Evolutionary conservation across 2,113 vertebrate species (phyloP), one percentile per base, ranked within the genome.

Genomic region (Otis tarda): DNA sequence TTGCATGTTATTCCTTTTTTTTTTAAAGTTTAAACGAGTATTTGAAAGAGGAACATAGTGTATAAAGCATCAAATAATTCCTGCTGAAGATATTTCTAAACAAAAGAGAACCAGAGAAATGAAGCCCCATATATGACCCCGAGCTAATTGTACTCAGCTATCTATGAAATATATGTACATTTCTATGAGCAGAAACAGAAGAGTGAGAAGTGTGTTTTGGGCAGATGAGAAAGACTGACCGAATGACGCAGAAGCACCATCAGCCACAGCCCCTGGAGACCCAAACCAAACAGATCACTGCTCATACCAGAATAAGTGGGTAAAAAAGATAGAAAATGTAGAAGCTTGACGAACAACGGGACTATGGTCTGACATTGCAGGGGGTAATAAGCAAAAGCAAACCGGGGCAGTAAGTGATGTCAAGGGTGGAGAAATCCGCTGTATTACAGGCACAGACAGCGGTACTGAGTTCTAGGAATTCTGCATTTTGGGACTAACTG

Each of bases 291-390:
- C 12, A 89, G 23, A 83, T 52, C 43, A 25, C 22, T 52, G 56
- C 12, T 63, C 13, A 6, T 25, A 23, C 5, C 12, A 71, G 45
- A 77, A 67, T 25, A 3, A 45, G 70, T 17, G 65, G 64, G 22
- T 59, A 93, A 82, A 81, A 2, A 81, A n/a, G 10, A 25, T 7
- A 81, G 50, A 84, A 94, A 78, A 84, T 3, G 9, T 16, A 89
- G 53, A 87, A 74, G 24, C 37, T 49, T 7, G 7, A 61, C 3
- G 10, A 87, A 70, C 21, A 59, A 56, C n/a, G 67, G 24, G 35
- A 30, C 68, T 57, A 6, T 0, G 1, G 24, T 47, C n/a, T 63
- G 50, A 65, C 37, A 65, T 7, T 19, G 25, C 3, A 3, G 28
- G 30, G 25, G 12, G 45, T 69, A 77, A 77, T 6, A 77, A 63